Evolutionary conservation across 2,888 invertebrate genomes (phyloP).

Genomic region (Drosophila fungiperda): DNA sequence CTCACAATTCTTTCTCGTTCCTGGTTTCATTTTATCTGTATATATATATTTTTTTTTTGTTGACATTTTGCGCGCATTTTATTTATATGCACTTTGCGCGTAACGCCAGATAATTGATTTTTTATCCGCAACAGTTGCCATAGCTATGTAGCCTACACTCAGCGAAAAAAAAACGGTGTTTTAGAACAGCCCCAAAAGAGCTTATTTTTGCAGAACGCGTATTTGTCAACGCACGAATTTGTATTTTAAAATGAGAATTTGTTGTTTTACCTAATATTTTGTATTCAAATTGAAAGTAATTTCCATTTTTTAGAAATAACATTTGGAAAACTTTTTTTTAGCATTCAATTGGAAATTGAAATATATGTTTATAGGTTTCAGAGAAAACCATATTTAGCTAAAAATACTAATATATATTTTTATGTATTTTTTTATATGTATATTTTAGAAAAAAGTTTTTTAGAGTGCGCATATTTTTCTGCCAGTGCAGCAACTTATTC

Average conservation of each 20-base stretch:
- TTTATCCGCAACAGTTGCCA: conserved; percentile 39
- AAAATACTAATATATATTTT: background rate
- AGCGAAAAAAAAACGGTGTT: background rate
- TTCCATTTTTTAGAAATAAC: background rate
- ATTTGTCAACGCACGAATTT: too few relatives aligned
- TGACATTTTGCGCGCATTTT: conserved; percentile 78
- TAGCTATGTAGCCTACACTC: conserved; percentile 13
- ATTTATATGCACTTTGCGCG: conserved; percentile 77
- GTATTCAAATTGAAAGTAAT: background rate
- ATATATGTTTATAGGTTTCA: background rate
- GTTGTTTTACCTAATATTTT: background rate
- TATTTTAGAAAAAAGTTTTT: background rate
- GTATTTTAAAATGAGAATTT: background rate
- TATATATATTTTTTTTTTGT: conserved; percentile 57
- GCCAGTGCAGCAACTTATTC: background rate
- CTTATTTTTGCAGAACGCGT: background rate
- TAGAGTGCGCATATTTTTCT: background rate
- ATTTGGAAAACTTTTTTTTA: background rate
- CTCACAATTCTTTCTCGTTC: conserved; percentile 2
- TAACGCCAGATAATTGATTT: conserved; percentile 57
- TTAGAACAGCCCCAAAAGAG: background rate
- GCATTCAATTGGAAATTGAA: background rate
- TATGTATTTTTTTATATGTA: background rate
- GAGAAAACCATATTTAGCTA: background rate
- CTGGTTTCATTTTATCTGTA: conserved; percentile 3